A percentile compares a stretch with the other conserved stretches of the same genome.
Conservation (phyloP, 2,113 vertebrate species). For the Hyaena hyaena region DNA sequence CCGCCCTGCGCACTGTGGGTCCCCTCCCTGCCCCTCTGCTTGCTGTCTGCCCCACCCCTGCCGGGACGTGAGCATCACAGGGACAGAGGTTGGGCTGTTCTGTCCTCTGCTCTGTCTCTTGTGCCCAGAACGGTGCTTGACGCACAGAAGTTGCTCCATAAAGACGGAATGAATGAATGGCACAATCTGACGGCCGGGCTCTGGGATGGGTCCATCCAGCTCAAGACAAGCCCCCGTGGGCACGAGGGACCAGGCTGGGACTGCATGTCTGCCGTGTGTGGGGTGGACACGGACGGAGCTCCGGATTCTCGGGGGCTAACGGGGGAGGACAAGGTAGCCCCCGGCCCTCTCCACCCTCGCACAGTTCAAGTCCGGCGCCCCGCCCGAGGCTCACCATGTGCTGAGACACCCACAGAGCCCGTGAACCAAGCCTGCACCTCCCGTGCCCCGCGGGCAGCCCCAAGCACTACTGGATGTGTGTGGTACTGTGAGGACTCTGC, state of each 20-base stretch:
- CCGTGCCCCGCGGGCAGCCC: background rate
- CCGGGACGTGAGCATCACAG: accelerated
- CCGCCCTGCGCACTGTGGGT: background rate
- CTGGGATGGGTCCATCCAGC: background rate
- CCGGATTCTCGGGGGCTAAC: background rate
- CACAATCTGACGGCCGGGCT: background rate
- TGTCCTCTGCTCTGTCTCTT: background rate
- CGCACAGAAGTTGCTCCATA: accelerated
- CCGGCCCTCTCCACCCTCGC: no score
- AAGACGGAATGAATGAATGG: background rate
- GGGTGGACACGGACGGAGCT: background rate
- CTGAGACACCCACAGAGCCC: background rate
- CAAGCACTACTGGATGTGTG: no score
- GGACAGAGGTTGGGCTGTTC: background rate
- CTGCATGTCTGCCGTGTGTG: no score
- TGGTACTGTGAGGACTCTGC: background rate
- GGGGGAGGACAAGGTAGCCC: background rate
- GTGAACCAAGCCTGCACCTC: no score
- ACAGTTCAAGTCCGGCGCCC: background rate
- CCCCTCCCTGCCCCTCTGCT: no score
- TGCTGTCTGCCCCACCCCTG: background rate
- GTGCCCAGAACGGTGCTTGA: background rate
- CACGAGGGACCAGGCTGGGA: background rate
- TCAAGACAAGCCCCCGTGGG: background rate
- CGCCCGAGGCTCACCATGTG: accelerated